Base-by-base conservation (phyloP, 2,888 invertebrate genomes). In the Drosophila infuscata region DNA sequence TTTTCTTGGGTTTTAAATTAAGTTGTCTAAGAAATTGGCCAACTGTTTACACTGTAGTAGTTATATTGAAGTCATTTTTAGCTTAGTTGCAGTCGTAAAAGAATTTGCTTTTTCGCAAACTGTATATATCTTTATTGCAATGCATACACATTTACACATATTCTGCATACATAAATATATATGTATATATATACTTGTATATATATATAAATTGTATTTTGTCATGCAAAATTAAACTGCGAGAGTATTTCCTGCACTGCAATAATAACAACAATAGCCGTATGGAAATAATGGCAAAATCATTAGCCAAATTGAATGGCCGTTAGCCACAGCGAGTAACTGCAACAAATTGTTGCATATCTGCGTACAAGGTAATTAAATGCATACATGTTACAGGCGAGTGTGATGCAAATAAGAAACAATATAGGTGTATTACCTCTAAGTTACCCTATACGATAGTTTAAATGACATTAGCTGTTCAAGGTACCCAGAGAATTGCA, bases 301-400 rank as follows among this genome's bases (percentile, higher is more conserved):
- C 57, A 88, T 77, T 85, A 81, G 56, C 68, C 70, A 74, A 88
- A 76, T 87, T 82, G 63, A 82, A 78, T 73, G 52, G 52, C 53
- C 64, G 68, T 43, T 51, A 65, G 67, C 59, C 62, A 74, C 49
- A 38, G 53, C 53, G 56, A 38, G 36, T 63, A 74, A 78, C 57
- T 77, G 83, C 86, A 86, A 71, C 79, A 79, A 74, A 74, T 76
- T 78, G 70, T 75, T 81, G 76, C 81, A 82, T 72, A 70, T 62
- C 48, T 52, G 43, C 4, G 71, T 54, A 57, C 35, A 54, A 36
- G 15, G 36, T 35, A 76, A 78, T 74, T 82, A 70, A 59, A 53
- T 72, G 41, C 20, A 30, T 48, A 58, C 62, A 25, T 25, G 64
- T 51, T 58, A 54, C 66, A 48, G 33, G 38, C 33, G 3, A 43